These are phyloP conservation scores for Phengaris alcon DNA, from an alignment of 2,888 invertebrate species.

Conservation along the genomic window DNA sequence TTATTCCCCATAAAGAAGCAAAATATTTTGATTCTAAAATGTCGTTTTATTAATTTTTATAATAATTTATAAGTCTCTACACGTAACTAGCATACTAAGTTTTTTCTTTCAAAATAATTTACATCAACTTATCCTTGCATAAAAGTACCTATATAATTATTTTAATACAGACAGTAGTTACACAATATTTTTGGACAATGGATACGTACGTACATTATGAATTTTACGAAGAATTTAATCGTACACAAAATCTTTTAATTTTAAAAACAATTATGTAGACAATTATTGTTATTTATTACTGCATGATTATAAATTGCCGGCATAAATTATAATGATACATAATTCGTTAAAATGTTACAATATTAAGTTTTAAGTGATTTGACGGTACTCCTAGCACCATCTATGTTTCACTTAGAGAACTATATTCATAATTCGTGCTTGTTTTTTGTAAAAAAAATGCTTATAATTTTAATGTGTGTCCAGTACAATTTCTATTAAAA, in stretches of 20 bases:
- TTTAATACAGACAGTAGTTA: not conserved
- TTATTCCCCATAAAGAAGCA: no score
- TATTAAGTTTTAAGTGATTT: not conserved
- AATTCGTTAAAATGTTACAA: constrained; percentile 13
- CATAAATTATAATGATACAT: constrained; percentile 1
- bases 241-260: constrained; percentile 4
- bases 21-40: no score
- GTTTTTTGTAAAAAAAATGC: no score
- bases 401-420: not conserved
- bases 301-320: not conserved
- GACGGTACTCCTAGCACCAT: constrained; percentile 16
- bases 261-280: not conserved
- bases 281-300: constrained; percentile 11
- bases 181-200: not conserved
- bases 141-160: not conserved
- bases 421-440: not conserved
- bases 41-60: no score
- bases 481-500: no score
- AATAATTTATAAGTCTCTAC: no score
- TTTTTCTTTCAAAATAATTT: not conserved
- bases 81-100: no score
- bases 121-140: not conserved
- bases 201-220: not conserved
- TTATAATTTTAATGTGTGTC: no score
- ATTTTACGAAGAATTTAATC: not conserved